A percentile compares a stretch with the other conserved stretches of the same genome.
phyloP scores from a whole-genome alignment of 2,113 vertebrate genomes.

The Fulica atra region DNA sequence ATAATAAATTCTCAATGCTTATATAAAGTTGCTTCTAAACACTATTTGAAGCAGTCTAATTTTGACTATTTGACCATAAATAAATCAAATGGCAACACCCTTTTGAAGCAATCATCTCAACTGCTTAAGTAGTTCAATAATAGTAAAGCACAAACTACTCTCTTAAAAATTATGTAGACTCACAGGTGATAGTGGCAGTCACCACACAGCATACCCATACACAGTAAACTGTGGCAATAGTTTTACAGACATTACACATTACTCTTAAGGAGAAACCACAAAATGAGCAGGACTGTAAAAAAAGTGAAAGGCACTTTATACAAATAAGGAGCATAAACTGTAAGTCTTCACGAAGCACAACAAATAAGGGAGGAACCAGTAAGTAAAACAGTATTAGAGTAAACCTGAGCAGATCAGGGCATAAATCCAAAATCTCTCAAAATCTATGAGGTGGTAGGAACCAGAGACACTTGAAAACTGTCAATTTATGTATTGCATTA shows the following conservation, averaged over 20 bases:
- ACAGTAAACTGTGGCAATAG: neutral
- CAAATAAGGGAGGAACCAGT: neutral
- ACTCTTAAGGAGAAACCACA: neutral
- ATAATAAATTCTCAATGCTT: neutral
- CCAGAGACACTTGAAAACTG: slow-evolving; percentile 1
- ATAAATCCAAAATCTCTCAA: neutral
- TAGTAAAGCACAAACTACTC: neutral
- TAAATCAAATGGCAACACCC: neutral
- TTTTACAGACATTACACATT: neutral
- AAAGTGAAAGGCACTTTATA: neutral
- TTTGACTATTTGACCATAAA: neutral
- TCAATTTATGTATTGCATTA: slow-evolving; percentile 21
- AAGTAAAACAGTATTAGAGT: neutral
- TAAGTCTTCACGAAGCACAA: neutral
- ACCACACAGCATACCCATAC: neutral
- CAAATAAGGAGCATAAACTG: neutral
- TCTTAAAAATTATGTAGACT: neutral
- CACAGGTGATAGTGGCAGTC: neutral
- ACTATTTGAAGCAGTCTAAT: neutral
- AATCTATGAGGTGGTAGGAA: neutral
- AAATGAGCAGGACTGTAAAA: neutral
- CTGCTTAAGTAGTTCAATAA: neutral
- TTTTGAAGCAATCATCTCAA: neutral
- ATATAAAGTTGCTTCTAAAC: neutral
- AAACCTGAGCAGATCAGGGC: neutral